These are phyloP conservation scores for Nothura maculosa DNA, from an alignment of 2,797 vertebrate species.

Conservation along the genomic window DNA sequence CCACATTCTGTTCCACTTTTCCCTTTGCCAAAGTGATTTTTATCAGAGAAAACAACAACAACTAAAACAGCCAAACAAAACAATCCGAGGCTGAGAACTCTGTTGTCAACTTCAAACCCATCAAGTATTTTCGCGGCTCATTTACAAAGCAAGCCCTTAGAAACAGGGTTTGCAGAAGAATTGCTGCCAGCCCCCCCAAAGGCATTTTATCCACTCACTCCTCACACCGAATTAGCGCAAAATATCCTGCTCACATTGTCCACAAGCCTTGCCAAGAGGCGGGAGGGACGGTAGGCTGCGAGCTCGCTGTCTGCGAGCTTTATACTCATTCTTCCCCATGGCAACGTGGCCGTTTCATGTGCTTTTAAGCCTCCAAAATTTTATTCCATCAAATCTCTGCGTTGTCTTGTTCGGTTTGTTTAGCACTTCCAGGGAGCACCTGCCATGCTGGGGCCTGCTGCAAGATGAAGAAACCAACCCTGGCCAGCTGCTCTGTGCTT, in stretches of 20 bases:
- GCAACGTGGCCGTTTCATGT: background rate
- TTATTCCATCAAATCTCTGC: background rate
- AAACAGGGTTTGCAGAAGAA: background rate
- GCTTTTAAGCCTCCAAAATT: background rate
- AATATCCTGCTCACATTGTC: conserved; percentile 15
- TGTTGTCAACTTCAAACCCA: background rate
- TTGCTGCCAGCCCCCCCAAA: background rate
- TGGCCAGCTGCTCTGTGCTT: background rate
- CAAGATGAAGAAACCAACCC: background rate
- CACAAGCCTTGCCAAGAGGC: conserved; percentile 7
- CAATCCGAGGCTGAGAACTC: conserved; percentile 1
- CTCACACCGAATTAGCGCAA: conserved; percentile 23
- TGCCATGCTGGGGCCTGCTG: background rate
- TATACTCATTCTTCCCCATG: conserved; percentile 39
- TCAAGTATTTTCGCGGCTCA: accelerated
- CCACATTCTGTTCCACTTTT: conserved; percentile 50
- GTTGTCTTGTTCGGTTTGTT: background rate
- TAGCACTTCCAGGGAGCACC: background rate
- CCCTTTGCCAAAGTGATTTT: conserved; percentile 56
- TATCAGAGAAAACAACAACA: background rate
- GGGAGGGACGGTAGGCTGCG: background rate
- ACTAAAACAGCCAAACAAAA: background rate
- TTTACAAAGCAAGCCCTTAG: background rate
- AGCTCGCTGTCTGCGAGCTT: background rate
- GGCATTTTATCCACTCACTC: background rate